A percentile compares a stretch with the other conserved stretches of the same genome.
phyloP scores from a whole-genome alignment of 2,797 vertebrate species.

The Gallinago stenura region DNA sequence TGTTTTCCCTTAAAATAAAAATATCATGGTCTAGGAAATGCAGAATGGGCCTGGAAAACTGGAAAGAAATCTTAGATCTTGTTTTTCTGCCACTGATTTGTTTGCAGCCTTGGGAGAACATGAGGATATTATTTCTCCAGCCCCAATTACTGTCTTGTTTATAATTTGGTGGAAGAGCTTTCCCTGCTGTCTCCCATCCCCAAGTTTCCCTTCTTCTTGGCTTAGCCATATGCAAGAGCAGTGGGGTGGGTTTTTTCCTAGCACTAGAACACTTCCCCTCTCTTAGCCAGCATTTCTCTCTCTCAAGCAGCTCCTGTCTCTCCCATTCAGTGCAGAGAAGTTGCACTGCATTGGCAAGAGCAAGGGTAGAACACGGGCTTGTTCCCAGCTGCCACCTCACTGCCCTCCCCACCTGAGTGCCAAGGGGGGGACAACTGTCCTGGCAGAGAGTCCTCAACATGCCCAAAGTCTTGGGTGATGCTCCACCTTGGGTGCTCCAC shows the following conservation, averaged over 20 bases:
- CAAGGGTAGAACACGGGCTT: neutral
- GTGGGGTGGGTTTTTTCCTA: neutral
- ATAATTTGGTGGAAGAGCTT: conserved; percentile 4
- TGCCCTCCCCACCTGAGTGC: neutral
- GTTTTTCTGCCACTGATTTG: neutral
- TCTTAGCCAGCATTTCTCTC: neutral
- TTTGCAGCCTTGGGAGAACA: neutral
- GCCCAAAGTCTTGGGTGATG: neutral
- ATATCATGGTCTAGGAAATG: neutral
- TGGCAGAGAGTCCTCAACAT: accelerated
- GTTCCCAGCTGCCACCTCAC: neutral
- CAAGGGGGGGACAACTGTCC: neutral
- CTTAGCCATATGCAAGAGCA: neutral
- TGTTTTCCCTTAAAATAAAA: neutral
- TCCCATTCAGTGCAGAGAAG: neutral
- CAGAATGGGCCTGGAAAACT: neutral
- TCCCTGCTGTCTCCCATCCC: neutral
- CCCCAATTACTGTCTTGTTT: neutral
- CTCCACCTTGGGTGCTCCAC: neutral
- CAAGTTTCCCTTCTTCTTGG: neutral
- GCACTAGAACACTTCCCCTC: neutral
- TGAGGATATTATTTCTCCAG: neutral
- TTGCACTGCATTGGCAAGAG: neutral
- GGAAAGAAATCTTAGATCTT: neutral
- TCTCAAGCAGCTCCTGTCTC: neutral